phyloP scores from a whole-genome alignment of 2,888 invertebrate genomes.

The Meloe dianella region DNA sequence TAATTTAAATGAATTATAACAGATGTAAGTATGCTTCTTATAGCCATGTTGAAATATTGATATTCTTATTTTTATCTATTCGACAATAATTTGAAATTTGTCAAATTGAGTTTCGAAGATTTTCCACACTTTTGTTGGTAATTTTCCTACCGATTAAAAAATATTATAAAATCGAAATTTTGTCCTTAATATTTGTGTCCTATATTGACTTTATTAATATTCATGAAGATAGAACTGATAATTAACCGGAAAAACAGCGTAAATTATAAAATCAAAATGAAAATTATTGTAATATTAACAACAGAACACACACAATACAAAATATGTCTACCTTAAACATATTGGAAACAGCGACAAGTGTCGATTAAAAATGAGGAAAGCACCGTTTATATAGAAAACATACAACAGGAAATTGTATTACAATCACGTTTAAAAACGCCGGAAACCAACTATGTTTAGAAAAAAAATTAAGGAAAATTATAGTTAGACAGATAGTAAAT shows the following conservation, averaged over 20 bases:
- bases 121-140: too few relatives aligned
- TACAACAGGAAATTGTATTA: slow-evolving; percentile 48
- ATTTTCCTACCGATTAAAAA: too few relatives aligned
- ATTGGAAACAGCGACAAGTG: slow-evolving; percentile 9
- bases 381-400: not conserved
- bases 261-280: not conserved
- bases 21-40: not conserved
- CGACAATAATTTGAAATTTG: too few relatives aligned
- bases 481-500: slow-evolving; percentile 15
- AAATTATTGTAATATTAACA: not conserved
- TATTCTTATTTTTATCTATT: not conserved
- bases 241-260: not conserved
- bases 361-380: slow-evolving; percentile 26
- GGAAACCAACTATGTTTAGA: slow-evolving; percentile 35
- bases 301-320: not conserved
- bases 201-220: too few relatives aligned
- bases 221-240: not conserved
- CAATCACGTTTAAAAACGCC: slow-evolving; percentile 44
- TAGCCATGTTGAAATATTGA: too few relatives aligned
- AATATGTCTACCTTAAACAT: not conserved
- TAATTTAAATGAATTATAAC: not conserved
- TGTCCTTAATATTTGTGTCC: too few relatives aligned
- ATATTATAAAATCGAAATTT: too few relatives aligned
- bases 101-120: too few relatives aligned
- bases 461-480: slow-evolving; percentile 17